Conservation (phyloP, 2,797 vertebrate species). For the Fringilla coelebs region DNA sequence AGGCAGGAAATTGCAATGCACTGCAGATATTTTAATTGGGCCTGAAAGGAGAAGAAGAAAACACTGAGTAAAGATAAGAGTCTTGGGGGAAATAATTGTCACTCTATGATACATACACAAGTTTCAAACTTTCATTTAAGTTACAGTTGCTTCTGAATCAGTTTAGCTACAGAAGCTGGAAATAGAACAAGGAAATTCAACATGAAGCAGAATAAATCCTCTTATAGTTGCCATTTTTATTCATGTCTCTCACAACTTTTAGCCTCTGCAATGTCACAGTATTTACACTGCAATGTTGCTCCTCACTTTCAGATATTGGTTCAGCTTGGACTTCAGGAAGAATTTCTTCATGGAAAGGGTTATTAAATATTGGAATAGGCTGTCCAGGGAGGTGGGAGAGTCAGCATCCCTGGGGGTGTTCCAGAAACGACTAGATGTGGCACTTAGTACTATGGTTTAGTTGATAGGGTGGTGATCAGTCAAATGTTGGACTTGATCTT, state of each 20-base stretch:
- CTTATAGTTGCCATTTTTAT: background rate
- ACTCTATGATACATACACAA: background rate
- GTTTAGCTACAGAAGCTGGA: background rate
- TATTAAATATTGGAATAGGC: background rate
- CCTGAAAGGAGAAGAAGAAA: conserved; percentile 66
- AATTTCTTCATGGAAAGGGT: background rate
- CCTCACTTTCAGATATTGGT: background rate
- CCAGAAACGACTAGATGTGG: background rate
- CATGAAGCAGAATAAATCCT: background rate
- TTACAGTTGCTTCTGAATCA: background rate
- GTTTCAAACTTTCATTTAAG: background rate
- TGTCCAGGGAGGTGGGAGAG: background rate
- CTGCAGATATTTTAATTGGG: conserved; percentile 79
- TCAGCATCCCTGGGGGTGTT: background rate
- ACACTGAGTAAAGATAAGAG: background rate
- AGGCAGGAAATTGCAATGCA: conserved; percentile 81
- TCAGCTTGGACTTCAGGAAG: background rate
- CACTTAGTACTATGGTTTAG: background rate
- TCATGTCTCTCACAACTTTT: background rate
- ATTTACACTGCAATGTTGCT: background rate
- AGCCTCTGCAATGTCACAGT: background rate
- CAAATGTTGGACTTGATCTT: background rate
- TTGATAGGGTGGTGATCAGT: background rate
- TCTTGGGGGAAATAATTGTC: background rate
- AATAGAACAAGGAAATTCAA: background rate